Percentiles rank a stretch among this genome's conserved stretches.
phyloP scores from a whole-genome alignment of 2,797 vertebrate species.

The Semotilus atromaculatus region DNA sequence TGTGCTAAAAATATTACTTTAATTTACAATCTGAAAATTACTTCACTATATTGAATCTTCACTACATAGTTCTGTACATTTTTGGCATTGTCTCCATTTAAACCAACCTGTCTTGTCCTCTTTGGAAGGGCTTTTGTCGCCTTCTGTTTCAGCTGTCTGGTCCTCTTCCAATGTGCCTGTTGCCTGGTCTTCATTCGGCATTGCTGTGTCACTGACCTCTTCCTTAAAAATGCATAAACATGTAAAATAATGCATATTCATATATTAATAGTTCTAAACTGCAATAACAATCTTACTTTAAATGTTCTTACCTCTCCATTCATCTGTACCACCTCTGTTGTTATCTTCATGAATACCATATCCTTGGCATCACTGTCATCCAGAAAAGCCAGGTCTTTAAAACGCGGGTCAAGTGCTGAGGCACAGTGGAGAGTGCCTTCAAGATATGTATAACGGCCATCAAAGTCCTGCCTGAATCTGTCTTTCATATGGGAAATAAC shows the following conservation, averaged over 20 bases:
- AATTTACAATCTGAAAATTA: too few relatives aligned
- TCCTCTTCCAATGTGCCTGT: not conserved
- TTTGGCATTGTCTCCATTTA: not conserved
- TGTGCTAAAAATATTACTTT: not conserved
- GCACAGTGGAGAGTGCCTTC: conserved; percentile 40
- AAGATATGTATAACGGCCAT: conserved; percentile 26
- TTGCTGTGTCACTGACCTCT: not conserved
- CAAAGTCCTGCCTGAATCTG: conserved; percentile 37
- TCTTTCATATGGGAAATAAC: conserved; percentile 40
- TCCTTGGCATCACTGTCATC: conserved; percentile 34
- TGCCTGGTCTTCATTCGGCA: not conserved
- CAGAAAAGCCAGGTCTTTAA: conserved; percentile 50
- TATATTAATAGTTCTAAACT: not conserved
- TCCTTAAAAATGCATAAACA: not conserved
- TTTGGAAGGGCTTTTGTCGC: not conserved
- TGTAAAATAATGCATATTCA: not conserved
- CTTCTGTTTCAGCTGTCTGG: not conserved
- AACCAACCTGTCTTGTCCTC: not conserved
- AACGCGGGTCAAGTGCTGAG: conserved; percentile 42
- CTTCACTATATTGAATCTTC: not conserved
- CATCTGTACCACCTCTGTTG: conserved; percentile 49
- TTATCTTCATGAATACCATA: conserved; percentile 52
- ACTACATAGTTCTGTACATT: not conserved
- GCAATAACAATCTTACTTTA: not conserved
- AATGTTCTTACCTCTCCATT: conserved; percentile 13